Conservation (phyloP, 1,140 invertebrate genomes). For the Drosophila nigromelanica region DNA sequence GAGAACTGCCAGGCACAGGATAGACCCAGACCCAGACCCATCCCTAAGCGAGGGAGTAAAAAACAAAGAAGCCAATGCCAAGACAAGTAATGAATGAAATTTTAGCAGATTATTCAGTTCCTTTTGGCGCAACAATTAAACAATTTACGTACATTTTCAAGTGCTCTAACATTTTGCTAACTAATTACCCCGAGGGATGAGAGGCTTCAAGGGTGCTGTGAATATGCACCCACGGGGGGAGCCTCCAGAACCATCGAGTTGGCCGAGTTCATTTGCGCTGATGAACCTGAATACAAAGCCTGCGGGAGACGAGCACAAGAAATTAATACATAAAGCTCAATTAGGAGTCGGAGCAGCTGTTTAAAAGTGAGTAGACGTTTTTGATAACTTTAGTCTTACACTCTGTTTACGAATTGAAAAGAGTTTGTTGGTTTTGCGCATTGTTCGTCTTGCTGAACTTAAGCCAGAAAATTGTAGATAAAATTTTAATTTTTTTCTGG, state of each 20-base stretch:
- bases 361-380: neutral
- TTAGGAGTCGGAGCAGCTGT: constrained; percentile 9
- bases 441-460: too few relatives aligned
- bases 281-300: constrained; percentile 40
- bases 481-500: too few relatives aligned
- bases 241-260: neutral
- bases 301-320: constrained; percentile 22
- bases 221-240: constrained; percentile 12
- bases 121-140: constrained; percentile 74
- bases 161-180: constrained; percentile 63
- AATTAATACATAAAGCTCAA: constrained; percentile 42
- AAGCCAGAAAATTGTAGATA: too few relatives aligned
- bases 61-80: constrained; percentile 24
- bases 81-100: constrained; percentile 70
- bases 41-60: neutral
- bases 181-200: constrained; percentile 57
- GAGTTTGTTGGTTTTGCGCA: too few relatives aligned
- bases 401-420: too few relatives aligned
- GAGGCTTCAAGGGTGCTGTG: neutral
- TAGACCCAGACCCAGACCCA: neutral
- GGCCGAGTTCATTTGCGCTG: constrained; percentile 49
- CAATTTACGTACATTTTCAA: constrained; percentile 72
- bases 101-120: constrained; percentile 74
- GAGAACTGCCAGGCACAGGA: constrained; percentile 21
- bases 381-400: neutral